Conservation (phyloP, 1,140 invertebrate genomes). For the Fopius arisanus region DNA sequence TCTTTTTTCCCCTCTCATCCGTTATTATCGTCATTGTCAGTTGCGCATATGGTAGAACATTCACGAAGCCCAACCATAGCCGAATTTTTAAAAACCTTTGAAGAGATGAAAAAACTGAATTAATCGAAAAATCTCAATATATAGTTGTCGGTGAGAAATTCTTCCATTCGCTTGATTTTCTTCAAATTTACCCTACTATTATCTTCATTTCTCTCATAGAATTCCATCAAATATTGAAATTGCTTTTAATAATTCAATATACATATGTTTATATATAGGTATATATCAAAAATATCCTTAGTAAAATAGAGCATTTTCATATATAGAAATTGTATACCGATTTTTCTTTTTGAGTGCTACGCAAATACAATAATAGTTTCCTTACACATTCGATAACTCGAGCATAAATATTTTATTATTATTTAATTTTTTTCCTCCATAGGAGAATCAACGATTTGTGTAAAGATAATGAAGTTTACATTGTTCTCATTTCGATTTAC, state of each 20-base stretch:
- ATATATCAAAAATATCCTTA: slow-evolving; percentile 66
- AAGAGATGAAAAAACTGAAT: background rate
- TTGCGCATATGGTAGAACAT: background rate
- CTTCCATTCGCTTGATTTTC: background rate
- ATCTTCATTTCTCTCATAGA: background rate
- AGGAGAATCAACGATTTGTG: background rate
- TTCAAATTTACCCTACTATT: background rate
- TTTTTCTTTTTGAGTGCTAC: slow-evolving; percentile 51
- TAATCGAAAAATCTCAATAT: background rate
- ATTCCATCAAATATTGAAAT: background rate
- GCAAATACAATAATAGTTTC: slow-evolving; percentile 47
- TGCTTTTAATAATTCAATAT: slow-evolving; percentile 51
- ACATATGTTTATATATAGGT: slow-evolving; percentile 60
- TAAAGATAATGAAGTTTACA: background rate
- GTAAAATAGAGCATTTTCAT: slow-evolving; percentile 63
- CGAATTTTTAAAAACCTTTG: background rate
- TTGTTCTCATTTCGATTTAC: background rate
- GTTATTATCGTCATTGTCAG: background rate
- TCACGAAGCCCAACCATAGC: background rate
- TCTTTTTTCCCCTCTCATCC: background rate
- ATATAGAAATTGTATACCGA: slow-evolving; percentile 53
- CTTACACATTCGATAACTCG: slow-evolving; percentile 35
- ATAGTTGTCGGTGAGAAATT: background rate
- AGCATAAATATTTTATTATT: background rate
- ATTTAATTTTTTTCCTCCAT: background rate